Conservation (phyloP, 2,797 vertebrate species). For the Malacoctenus gilli region DNA sequence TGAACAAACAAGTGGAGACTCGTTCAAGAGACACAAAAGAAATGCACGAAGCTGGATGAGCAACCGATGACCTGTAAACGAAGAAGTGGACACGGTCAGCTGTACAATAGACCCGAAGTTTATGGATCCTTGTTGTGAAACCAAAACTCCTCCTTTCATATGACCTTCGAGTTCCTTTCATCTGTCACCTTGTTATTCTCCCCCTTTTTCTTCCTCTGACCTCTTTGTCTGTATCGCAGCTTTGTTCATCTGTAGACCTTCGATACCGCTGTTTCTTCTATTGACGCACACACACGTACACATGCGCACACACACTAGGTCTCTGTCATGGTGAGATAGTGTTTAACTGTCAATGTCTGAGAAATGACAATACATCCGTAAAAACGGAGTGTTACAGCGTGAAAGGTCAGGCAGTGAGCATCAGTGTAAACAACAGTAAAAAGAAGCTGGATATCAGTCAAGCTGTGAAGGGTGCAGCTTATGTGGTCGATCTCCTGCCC, state of each 20-base stretch:
- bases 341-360: conserved; percentile 17
- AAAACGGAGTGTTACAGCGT: conserved; percentile 9
- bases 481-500: too few relatives aligned
- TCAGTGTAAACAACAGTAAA: conserved; percentile 1
- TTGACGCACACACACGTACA: conserved; percentile 6
- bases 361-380: conserved; percentile 8
- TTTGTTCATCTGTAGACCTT: conserved; percentile 19
- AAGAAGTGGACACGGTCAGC: not conserved
- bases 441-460: not conserved
- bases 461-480: too few relatives aligned
- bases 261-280: conserved; percentile 25
- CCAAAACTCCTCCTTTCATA: not conserved
- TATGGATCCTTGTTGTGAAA: not conserved
- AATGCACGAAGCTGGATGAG: not conserved
- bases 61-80: conserved; percentile 9
- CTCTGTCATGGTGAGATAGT: conserved; percentile 36
- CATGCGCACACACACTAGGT: conserved; percentile 13
- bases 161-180: not conserved
- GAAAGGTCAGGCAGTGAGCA: conserved; percentile 18
- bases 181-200: not conserved
- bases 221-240: too few relatives aligned
- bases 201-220: not conserved
- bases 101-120: too few relatives aligned
- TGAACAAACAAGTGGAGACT: too few relatives aligned
- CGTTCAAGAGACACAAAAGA: conserved; percentile 26